Evolutionary conservation across 2,888 invertebrate species (phyloP).

Genomic region (Macaria liturata): DNA sequence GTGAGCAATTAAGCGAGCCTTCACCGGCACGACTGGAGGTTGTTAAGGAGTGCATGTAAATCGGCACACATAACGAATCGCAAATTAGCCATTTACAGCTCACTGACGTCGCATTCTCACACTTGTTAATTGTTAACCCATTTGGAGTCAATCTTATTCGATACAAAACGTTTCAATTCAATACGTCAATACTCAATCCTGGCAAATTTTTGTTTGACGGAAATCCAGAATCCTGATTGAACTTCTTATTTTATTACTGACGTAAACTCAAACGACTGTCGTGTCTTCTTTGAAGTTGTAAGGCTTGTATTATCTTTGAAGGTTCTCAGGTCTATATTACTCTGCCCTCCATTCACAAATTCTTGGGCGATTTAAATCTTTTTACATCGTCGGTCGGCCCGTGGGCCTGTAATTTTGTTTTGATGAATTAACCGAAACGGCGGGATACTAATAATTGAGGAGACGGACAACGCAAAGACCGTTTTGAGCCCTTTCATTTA

Average conservation of each 20-base stretch:
- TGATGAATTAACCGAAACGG: constrained; percentile 69
- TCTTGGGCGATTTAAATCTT: constrained; percentile 35
- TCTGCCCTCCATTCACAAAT: constrained; percentile 29
- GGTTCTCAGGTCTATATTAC: constrained; percentile 20
- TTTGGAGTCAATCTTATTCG: no score
- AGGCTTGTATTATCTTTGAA: constrained; percentile 14
- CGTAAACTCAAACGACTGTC: constrained; percentile 3
- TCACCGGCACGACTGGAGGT: constrained; percentile 21
- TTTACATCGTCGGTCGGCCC: constrained; percentile 48
- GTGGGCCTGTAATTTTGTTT: constrained; percentile 66
- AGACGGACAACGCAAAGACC: constrained; percentile 44
- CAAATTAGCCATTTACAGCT: constrained; percentile 32
- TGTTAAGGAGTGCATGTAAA: constrained; percentile 28
- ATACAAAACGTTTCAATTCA: no score
- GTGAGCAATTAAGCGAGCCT: constrained; percentile 23
- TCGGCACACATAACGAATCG: constrained; percentile 32
- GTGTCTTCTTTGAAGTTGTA: constrained; percentile 6
- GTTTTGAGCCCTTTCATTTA: constrained; percentile 56
- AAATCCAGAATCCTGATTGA: background rate
- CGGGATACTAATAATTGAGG: constrained; percentile 61
- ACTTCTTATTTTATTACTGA: constrained; percentile 10
- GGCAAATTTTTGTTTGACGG: no score
- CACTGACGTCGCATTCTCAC: constrained; percentile 21
- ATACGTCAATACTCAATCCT: no score
- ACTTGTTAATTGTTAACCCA: background rate